Percentiles rank a stretch among this genome's conserved stretches.
Conservation (phyloP, 2,113 vertebrate genomes). For the Pachypanchax playfairii region DNA sequence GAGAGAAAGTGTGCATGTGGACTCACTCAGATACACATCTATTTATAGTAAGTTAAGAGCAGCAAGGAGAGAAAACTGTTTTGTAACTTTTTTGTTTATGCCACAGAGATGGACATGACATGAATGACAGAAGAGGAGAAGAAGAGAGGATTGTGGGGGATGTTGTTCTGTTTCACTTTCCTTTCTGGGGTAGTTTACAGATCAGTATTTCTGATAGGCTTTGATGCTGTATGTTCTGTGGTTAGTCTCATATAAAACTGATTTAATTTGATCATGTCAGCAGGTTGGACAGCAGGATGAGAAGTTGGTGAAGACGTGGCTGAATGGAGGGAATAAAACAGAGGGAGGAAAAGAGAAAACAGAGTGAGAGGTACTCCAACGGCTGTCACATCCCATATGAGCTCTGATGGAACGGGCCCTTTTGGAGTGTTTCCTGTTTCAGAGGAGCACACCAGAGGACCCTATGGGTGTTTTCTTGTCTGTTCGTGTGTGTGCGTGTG, state of each 20-base stretch:
- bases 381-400: slow-evolving; percentile 70
- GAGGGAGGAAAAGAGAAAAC: slow-evolving; percentile 46
- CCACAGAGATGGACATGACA: slow-evolving; percentile 34
- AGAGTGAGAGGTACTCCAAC: slow-evolving; percentile 48
- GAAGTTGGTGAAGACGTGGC: neutral
- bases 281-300: slow-evolving; percentile 14
- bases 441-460: slow-evolving; percentile 63
- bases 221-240: slow-evolving; percentile 28
- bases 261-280: slow-evolving; percentile 36
- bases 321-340: slow-evolving; percentile 19
- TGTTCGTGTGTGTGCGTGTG: slow-evolving; percentile 24
- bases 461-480: slow-evolving; percentile 43
- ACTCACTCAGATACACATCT: slow-evolving; percentile 62
- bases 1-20: slow-evolving; percentile 68
- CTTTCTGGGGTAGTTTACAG: slow-evolving; percentile 53
- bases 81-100: slow-evolving; percentile 60
- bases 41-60: slow-evolving; percentile 75
- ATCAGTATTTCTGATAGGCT: slow-evolving; percentile 51
- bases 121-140: slow-evolving; percentile 19
- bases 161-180: slow-evolving; percentile 40
- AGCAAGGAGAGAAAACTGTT: slow-evolving; percentile 46
- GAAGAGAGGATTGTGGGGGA: neutral
- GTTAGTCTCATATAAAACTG: slow-evolving; percentile 7
- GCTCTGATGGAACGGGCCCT: slow-evolving; percentile 67
- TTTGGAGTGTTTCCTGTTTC: slow-evolving; percentile 75